Conservation (phyloP, 2,888 invertebrate species). For the Pinctada fucata region DNA sequence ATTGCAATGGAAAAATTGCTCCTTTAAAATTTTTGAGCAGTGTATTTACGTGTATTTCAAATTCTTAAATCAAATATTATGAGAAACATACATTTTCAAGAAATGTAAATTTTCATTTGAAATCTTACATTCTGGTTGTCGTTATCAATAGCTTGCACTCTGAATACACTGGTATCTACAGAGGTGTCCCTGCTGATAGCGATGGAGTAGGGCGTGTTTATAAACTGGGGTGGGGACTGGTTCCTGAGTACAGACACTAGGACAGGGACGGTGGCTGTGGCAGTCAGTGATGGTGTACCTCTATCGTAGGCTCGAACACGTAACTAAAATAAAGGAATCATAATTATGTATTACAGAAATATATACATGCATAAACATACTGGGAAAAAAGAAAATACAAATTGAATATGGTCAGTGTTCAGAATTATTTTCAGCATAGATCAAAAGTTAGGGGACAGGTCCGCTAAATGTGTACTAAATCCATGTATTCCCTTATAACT, state of each 20-base stretch:
- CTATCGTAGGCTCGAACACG: slow-evolving; percentile 59
- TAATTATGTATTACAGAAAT: background rate
- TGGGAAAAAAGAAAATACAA: background rate
- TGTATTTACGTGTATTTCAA: background rate
- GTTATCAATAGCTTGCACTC: slow-evolving; percentile 47
- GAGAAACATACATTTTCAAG: background rate
- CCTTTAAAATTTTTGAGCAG: too few species aligned
- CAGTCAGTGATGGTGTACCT: slow-evolving; percentile 52
- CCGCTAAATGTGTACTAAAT: too few species aligned
- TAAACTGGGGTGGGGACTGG: slow-evolving; percentile 47
- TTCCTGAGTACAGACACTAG: slow-evolving; percentile 44
- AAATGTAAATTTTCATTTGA: background rate
- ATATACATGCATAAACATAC: background rate
- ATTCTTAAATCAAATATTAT: background rate
- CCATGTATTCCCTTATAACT: too few species aligned
- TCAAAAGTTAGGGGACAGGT: too few species aligned
- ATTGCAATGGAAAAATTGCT: too few species aligned
- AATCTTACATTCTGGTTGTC: slow-evolving; percentile 44
- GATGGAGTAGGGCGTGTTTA: slow-evolving; percentile 37
- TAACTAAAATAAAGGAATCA: slow-evolving; percentile 44
- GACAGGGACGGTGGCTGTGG: slow-evolving; percentile 39
- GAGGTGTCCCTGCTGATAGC: slow-evolving; percentile 38
- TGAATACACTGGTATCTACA: slow-evolving; percentile 31
- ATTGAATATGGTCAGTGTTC: too few species aligned
- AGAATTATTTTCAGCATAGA: too few species aligned